These are phyloP conservation scores for Mesembrinibis cayennensis DNA, from an alignment of 2,113 vertebrate genomes.

Conservation along the genomic window DNA sequence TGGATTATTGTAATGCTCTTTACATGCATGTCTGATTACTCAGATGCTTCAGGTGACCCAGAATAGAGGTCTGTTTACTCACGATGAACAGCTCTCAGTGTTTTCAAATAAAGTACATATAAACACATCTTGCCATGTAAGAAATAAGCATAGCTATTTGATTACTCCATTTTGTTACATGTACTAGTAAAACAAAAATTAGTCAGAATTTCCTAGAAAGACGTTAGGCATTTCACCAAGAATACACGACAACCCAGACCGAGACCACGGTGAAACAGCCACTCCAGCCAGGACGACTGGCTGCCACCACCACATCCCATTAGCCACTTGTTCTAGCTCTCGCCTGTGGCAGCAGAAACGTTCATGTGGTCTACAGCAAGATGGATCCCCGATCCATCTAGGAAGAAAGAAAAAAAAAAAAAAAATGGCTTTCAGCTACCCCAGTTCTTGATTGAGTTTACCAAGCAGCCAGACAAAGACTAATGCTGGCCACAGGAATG, in stretches of 20 bases:
- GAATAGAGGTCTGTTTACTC: neutral
- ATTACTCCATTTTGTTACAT: neutral
- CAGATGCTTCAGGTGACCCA: neutral
- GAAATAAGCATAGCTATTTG: neutral
- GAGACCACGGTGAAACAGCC: neutral
- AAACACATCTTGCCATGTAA: rapidly evolving
- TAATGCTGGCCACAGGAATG: neutral
- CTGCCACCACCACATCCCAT: neutral
- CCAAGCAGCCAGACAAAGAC: neutral
- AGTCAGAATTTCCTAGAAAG: neutral
- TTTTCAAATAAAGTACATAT: neutral
- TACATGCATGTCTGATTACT: neutral
- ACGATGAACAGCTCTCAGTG: neutral
- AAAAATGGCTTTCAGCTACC: neutral
- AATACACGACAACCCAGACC: neutral
- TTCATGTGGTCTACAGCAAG: neutral
- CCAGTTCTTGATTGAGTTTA: neutral
- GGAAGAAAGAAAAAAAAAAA: neutral
- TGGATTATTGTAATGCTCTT: neutral
- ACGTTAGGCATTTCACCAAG: neutral
- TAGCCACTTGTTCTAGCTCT: neutral
- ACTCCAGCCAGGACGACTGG: neutral
- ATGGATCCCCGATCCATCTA: neutral
- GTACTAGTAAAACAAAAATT: neutral
- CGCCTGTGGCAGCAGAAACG: neutral